Base-by-base conservation (phyloP, 2,888 invertebrate species). In the Apoderus coryli region DNA sequence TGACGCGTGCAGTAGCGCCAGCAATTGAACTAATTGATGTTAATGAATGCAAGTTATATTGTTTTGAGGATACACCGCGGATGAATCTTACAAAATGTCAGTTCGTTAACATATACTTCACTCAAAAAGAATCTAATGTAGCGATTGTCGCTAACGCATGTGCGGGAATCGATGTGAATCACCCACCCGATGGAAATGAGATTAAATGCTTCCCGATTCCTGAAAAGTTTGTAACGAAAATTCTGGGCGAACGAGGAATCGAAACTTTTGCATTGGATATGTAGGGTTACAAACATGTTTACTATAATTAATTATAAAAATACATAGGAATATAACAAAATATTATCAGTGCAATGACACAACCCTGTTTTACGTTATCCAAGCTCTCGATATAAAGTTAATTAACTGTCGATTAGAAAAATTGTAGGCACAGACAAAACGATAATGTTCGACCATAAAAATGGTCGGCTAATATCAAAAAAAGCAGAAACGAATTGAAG, bases 181-280 rank as follows among this genome's bases (percentile, higher is more conserved):
- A 27, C 14, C 36, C 36, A 1, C 25, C 31, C 22, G 31, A 34
- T 2, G 31, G 33, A 27, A 34, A 34, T 4, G 31, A 29, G 25
- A 28, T 27, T 12, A 30, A 27, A 19, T 25, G 26, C 1, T 37
- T 37, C 22, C 14, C 27, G n/a, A 24, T 37, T 14, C 37, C 37
- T 3, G 27, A 19, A 10, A 23, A 26, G 4, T 10, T 34, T 13
- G 23, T 34, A 15, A 37, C 33, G 2, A 36, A 29, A 9, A 34
- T 32, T 11, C 26, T 24, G 11, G 12, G 12, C 14, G 22, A 31
- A 10, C 7, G 29, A 22, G 31, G 19, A 3, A 9, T 37, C 1
- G 19, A 29, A 26, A 34, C 34, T 6, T 16, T 11, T 9, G 28
- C 14, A 19, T 6, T 7, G 19, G 7, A n/a, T 7, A 19, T 19